These are phyloP conservation scores for Cryptocephalus primarius DNA, from an alignment of 2,888 invertebrate species.

Conservation along the genomic window DNA sequence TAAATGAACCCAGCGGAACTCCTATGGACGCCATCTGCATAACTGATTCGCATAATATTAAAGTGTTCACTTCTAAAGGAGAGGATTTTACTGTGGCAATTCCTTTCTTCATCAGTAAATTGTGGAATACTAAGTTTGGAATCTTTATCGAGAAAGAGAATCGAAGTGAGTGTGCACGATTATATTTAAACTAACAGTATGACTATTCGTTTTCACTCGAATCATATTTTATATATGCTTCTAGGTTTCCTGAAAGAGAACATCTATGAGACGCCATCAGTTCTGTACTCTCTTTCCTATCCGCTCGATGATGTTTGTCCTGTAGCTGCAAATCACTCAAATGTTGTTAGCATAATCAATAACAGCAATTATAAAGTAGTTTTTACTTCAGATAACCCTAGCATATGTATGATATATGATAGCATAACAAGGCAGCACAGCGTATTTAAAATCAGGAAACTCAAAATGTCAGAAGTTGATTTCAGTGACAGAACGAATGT, in stretches of 20 bases:
- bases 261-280: conserved; percentile 48
- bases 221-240: not conserved
- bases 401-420: conserved; percentile 74
- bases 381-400: conserved; percentile 65
- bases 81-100: conserved; percentile 74
- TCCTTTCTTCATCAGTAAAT: conserved; percentile 67
- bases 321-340: conserved; percentile 58
- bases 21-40: conserved; percentile 58
- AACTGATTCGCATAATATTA: conserved; percentile 63
- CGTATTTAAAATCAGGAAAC: conserved; percentile 68
- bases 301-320: conserved; percentile 88
- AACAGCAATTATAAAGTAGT: conserved; percentile 55
- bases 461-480: conserved; percentile 56
- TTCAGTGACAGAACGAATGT: conserved; percentile 22
- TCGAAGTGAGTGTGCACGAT: conserved; percentile 19
- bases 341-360: conserved; percentile 49
- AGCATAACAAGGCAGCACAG: conserved; percentile 67
- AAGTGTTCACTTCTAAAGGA: conserved; percentile 68
- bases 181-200: not conserved
- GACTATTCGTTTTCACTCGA: not conserved
- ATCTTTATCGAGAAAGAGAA: conserved; percentile 69
- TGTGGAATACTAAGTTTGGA: conserved; percentile 80
- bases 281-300: conserved; percentile 77
- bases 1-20: conserved; percentile 38
- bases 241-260: conserved; percentile 13